Evolutionary conservation across 2,888 invertebrate species (phyloP), one percentile per base, ranked within the genome.

Genomic region (Aspidiotus rigidus): DNA sequence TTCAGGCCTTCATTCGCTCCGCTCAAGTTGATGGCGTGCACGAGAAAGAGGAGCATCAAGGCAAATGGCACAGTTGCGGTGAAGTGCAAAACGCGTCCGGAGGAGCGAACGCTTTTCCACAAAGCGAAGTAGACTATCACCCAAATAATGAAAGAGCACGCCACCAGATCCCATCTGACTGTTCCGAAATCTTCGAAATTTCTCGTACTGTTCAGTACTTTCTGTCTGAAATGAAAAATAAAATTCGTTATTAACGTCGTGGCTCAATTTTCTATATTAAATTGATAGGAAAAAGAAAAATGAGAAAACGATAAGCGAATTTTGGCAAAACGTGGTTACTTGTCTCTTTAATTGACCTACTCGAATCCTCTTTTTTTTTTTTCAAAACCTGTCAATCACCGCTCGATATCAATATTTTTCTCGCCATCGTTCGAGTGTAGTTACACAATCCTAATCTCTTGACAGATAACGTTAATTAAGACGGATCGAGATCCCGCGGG

Each of bases 101-200:
- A 93, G n/a, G 93, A 92, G 78, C 91, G 90, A 71, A 95, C 91
- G 73, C 94, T 94, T 80, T 95, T 96, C 92, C 94, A 96, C 64
- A 96, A 86, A 73, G 94, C 93, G 79, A 96, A 93, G 80, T 96
- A 97, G 69, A 96, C 93, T 75, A 96, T 81, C 72, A 94, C 83
- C 96, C 96, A 97, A 73, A 94, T 93, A 75, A 90, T 86, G 66
- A 95, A 83, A 69, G 96, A 83, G 76, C 94, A 93, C 62, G 92
- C 88, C 42, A 92, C 88, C 71, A 96, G 80, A 77, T 95, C 93
- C 91, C 93, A 93, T 75, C 93, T 83, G 77, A 95, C 81, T 73
- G 81, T 82, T 71, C 90, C 92, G 44, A 89, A 87, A 74, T 84
- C 86, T 76, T 93, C 90, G 71, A 95, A 88, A 41, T 93, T 93